phyloP scores from a whole-genome alignment of 2,113 vertebrate species.

The Mus pahari region DNA sequence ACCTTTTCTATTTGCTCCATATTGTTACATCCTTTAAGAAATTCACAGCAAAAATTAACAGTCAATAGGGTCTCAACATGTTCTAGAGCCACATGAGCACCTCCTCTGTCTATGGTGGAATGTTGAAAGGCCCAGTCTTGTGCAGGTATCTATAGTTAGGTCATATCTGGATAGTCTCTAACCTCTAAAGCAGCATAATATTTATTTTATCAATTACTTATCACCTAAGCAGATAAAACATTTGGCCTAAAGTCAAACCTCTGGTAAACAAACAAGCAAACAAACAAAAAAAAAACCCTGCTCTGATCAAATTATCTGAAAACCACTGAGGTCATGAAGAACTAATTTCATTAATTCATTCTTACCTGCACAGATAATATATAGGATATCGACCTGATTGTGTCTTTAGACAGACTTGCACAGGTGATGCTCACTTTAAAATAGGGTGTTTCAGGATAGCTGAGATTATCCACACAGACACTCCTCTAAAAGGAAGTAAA shows the following conservation, averaged over 20 bases:
- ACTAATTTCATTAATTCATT: background rate
- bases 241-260: background rate
- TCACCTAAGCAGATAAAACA: background rate
- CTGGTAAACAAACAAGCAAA: background rate
- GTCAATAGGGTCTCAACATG: background rate
- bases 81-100: too few species aligned
- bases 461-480: slow-evolving; percentile 37
- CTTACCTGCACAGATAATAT: background rate
- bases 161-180: background rate
- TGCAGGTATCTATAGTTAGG: background rate
- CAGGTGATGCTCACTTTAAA: background rate
- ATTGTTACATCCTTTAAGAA: background rate
- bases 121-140: background rate
- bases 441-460: slow-evolving; percentile 55
- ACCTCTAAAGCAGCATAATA: slow-evolving; percentile 21
- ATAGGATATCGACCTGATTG: background rate
- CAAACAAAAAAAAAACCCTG: too few species aligned
- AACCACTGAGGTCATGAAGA: slow-evolving; percentile 17
- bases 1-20: background rate
- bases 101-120: background rate
- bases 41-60: background rate
- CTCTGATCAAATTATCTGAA: slow-evolving; percentile 2
- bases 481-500: slow-evolving; percentile 47
- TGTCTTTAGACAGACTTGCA: slow-evolving; percentile 62
- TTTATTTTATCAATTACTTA: background rate